Evolutionary conservation across 2,113 vertebrate species (phyloP).

Genomic region (Etheostoma spectabile): DNA sequence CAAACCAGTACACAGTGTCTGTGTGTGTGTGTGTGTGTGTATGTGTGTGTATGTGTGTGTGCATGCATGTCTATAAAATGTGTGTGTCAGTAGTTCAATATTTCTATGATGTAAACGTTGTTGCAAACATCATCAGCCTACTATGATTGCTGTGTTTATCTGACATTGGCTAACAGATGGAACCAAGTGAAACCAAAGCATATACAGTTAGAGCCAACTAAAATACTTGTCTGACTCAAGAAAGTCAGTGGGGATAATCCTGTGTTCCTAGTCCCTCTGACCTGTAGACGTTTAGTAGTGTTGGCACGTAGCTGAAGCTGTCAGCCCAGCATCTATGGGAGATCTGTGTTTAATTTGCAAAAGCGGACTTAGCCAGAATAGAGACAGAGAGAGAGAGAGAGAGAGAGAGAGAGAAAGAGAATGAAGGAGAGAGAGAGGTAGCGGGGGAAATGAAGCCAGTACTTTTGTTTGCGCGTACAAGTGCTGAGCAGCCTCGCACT

Average conservation of each 20-base stretch:
- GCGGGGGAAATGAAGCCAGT: constrained; percentile 46
- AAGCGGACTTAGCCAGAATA: constrained; percentile 71
- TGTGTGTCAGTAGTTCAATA: constrained; percentile 51
- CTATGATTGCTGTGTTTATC: constrained; percentile 59
- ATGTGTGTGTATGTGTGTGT: background rate
- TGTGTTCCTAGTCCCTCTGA: constrained; percentile 72
- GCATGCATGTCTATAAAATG: background rate
- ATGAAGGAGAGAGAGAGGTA: constrained; percentile 24
- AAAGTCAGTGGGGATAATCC: constrained; percentile 74
- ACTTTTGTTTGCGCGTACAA: constrained; percentile 58
- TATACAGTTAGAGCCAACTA: constrained; percentile 61
- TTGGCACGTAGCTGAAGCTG: constrained; percentile 81
- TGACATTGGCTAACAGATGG: constrained; percentile 52
- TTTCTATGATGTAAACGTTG: constrained; percentile 50
- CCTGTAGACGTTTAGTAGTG: constrained; percentile 77
- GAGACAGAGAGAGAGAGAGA: constrained; percentile 48
- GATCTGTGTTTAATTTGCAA: constrained; percentile 83
- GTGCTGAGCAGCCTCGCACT: constrained; percentile 21
- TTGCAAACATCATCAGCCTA: constrained; percentile 49
- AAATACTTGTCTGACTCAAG: constrained; percentile 69
- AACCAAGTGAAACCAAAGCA: constrained; percentile 63
- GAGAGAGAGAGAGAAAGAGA: constrained; percentile 59
- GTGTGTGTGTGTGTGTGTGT: constrained; percentile 1
- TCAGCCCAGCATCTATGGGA: constrained; percentile 78
- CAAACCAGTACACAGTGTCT: constrained; percentile 22